Conservation (phyloP, 2,113 vertebrate species). For the Smithornis capensis region DNA sequence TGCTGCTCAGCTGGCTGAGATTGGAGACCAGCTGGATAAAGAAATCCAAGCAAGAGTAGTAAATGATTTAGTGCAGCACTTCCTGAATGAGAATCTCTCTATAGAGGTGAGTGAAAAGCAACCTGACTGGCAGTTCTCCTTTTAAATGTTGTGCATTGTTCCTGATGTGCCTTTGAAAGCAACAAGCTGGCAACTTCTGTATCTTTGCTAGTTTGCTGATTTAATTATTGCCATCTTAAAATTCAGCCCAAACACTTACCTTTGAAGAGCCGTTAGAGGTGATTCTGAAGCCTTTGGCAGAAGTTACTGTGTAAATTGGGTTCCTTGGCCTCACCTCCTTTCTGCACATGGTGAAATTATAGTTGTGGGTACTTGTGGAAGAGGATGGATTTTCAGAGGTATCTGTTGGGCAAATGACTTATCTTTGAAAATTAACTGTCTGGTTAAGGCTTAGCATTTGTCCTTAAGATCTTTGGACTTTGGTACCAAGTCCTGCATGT, state of each 20-base stretch:
- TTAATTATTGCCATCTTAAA: not conserved
- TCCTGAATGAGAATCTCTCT: conserved; percentile 20
- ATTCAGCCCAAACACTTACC: not conserved
- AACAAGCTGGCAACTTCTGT: not conserved
- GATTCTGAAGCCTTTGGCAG: not conserved
- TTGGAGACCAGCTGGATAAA: conserved; percentile 69
- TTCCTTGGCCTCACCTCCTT: not conserved
- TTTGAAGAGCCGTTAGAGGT: not conserved
- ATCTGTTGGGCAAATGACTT: not conserved
- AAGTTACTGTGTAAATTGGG: not conserved
- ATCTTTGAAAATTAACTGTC: not conserved
- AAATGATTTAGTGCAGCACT: conserved; percentile 27
- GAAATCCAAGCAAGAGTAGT: conserved; percentile 52
- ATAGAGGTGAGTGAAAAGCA: conserved; percentile 56
- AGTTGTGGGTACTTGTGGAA: not conserved
- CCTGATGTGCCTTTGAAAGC: not conserved
- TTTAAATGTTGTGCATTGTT: not conserved
- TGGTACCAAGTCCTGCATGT: not conserved
- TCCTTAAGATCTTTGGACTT: not conserved
- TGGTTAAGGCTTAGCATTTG: not conserved
- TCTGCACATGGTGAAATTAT: not conserved
- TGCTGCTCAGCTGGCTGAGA: conserved; percentile 61
- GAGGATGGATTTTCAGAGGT: not conserved
- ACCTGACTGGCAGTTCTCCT: not conserved
- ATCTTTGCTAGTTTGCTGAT: not conserved